phyloP scores from a whole-genome alignment of 1,140 invertebrate genomes.

The Whitmania pigra region DNA sequence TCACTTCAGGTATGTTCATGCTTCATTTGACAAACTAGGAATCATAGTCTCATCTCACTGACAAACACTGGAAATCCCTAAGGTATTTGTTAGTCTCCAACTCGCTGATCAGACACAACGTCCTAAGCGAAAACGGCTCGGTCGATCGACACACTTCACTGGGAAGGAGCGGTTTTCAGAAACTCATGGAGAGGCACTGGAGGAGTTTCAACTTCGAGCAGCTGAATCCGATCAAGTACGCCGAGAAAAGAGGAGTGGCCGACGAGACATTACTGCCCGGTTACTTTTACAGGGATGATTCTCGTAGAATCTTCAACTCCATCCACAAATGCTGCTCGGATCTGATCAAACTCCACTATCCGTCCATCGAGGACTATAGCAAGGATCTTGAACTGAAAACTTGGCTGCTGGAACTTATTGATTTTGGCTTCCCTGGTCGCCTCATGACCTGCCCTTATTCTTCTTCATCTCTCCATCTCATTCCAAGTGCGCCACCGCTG shows the following conservation, averaged over 20 bases:
- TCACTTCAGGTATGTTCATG: conserved; percentile 17
- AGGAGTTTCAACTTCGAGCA: conserved; percentile 1
- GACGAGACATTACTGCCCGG: conserved; percentile 13
- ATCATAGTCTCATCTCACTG: not conserved
- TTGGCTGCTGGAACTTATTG: conserved; percentile 17
- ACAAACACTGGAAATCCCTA: not conserved
- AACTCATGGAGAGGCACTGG: conserved; percentile 14
- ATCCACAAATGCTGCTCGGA: conserved; percentile 15
- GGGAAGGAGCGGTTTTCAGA: conserved; percentile 13
- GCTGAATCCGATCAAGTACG: not conserved
- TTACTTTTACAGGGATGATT: conserved; percentile 22
- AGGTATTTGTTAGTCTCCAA: conserved; percentile 19
- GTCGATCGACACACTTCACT: conserved; percentile 18
- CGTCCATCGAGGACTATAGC: conserved; percentile 6
- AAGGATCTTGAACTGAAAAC: conserved; percentile 12
- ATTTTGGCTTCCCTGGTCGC: conserved; percentile 14
- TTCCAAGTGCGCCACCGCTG: not conserved
- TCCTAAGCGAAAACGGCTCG: conserved; percentile 16
- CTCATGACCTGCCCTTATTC: not conserved
- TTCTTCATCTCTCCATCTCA: not conserved
- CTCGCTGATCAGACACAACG: conserved; percentile 12
- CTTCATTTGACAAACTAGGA: not conserved
- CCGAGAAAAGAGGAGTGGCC: conserved; percentile 5
- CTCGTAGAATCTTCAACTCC: not conserved
- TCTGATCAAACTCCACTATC: conserved; percentile 13